A percentile compares a stretch with the other conserved stretches of the same genome.
Conservation (phyloP, 2,888 invertebrate genomes). For the Caenorhabditis wallacei region DNA sequence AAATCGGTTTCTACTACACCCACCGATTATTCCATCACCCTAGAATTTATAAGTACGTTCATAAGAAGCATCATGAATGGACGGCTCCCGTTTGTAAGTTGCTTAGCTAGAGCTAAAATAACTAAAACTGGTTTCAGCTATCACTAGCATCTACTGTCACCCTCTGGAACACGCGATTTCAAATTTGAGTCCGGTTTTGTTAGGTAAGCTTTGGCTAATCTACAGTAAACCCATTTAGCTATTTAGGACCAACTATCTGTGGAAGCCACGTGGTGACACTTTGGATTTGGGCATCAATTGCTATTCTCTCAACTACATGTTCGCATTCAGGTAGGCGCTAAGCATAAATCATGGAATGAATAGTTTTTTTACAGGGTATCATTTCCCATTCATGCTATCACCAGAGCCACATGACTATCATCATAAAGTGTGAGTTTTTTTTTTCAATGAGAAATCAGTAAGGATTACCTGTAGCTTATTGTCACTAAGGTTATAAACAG, state of each 20-base stretch:
- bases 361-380: conserved; percentile 86
- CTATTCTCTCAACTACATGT: conserved; percentile 89
- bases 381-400: conserved; percentile 91
- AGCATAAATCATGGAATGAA: conserved; percentile 13
- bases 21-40: conserved; percentile 90
- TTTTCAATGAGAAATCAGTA: no score
- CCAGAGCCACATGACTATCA: conserved; percentile 93
- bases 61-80: conserved; percentile 93
- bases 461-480: no score
- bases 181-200: conserved; percentile 89
- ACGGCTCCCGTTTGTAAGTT: conserved; percentile 89
- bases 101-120: background rate
- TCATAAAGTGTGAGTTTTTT: conserved; percentile 87
- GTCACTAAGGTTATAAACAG: no score
- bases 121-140: conserved; percentile 62
- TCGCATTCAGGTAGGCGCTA: conserved; percentile 87
- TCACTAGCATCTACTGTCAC: conserved; percentile 76
- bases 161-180: conserved; percentile 85
- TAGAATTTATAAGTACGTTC: conserved; percentile 89
- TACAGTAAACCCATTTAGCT: no score
- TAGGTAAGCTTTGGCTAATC: conserved; percentile 82
- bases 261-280: conserved; percentile 88
- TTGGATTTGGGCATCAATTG: conserved; percentile 88
- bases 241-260: conserved; percentile 85
- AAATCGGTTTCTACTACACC: conserved; percentile 91